These are phyloP conservation scores for Oryzias curvinotus DNA, from an alignment of 2,113 vertebrate genomes.

Conservation along the genomic window DNA sequence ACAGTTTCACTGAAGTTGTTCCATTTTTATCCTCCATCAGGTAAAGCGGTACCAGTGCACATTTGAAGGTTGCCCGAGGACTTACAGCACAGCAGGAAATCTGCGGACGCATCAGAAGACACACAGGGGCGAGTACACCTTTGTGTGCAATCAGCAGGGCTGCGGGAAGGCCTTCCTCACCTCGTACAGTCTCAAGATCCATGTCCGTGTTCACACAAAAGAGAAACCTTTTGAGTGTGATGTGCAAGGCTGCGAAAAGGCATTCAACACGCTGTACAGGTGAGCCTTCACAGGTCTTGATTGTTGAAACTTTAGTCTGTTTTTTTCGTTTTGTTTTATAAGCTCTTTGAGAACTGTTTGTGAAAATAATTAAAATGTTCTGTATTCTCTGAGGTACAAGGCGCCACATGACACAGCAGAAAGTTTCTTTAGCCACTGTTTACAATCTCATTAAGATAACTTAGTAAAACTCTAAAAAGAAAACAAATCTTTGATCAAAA, in stretches of 20 bases:
- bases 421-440: not conserved
- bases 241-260: constrained; percentile 96
- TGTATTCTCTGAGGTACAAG: not conserved
- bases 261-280: constrained; percentile 98
- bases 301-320: not conserved
- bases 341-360: not conserved
- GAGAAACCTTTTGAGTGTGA: constrained; percentile 98
- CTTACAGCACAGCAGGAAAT: constrained; percentile 98
- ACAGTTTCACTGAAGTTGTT: not conserved
- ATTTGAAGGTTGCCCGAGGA: constrained; percentile 95
- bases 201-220: constrained; percentile 96
- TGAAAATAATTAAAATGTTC: not conserved
- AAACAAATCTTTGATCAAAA: not conserved
- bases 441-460: not conserved
- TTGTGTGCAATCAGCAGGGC: constrained; percentile 96
- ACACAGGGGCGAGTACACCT: constrained; percentile 95
- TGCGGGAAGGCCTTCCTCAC: constrained; percentile 99
- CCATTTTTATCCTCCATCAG: constrained; percentile 58
- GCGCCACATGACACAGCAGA: not conserved
- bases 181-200: constrained; percentile 98
- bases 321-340: not conserved
- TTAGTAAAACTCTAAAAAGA: not conserved
- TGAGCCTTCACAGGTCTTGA: constrained; percentile 36
- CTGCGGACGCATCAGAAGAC: constrained; percentile 98
- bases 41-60: constrained; percentile 98